phyloP scores from a whole-genome alignment of 2,113 vertebrate species.

The Apaloderma vittatum region DNA sequence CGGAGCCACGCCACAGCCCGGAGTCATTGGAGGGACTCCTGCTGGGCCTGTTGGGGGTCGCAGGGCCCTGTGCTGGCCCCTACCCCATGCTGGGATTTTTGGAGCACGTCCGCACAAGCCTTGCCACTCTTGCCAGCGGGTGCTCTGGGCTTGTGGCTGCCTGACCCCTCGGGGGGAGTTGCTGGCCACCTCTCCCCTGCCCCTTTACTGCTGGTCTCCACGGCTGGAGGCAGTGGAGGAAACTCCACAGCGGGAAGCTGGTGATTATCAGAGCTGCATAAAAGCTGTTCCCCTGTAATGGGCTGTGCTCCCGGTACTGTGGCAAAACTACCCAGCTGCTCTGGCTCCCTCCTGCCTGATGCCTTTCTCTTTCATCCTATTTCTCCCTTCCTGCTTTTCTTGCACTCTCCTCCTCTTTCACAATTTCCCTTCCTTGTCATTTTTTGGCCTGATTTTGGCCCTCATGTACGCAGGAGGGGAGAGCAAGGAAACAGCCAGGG shows the following conservation, averaged over 20 bases:
- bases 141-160: background rate
- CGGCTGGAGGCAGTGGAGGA: background rate
- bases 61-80: background rate
- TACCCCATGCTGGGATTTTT: background rate
- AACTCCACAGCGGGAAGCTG: no score
- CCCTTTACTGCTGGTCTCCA: background rate
- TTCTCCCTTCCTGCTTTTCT: background rate
- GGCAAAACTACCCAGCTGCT: constrained; percentile 15
- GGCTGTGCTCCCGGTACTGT: background rate
- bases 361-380: background rate
- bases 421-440: background rate
- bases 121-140: background rate
- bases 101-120: background rate
- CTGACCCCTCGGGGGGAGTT: fast-evolving
- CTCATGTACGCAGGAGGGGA: background rate
- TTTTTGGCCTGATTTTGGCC: background rate
- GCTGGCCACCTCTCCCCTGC: background rate
- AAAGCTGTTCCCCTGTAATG: constrained; percentile 39
- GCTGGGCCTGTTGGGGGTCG: fast-evolving
- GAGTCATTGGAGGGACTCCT: background rate
- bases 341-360: background rate
- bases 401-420: background rate
- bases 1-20: background rate
- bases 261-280: background rate
- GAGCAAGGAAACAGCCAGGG: background rate